Percentiles rank a stretch among this genome's conserved stretches.
Conservation (phyloP, 1,140 invertebrate species). For the Drosophila tropicalis region DNA sequence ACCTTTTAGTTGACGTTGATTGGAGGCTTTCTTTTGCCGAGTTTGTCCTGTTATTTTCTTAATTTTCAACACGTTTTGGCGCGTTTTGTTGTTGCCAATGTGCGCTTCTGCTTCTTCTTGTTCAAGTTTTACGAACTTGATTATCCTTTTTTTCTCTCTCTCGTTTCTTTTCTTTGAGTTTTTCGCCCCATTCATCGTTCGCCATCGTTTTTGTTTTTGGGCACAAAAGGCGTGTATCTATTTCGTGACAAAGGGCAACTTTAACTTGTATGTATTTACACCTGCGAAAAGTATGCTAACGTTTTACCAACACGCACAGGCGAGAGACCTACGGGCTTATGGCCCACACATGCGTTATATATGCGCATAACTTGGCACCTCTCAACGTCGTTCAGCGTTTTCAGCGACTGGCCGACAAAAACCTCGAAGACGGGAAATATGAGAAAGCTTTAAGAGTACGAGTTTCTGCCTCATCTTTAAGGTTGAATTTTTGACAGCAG, state of each 20-base stretch:
- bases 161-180: neutral
- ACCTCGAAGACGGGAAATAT: neutral
- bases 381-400: constrained; percentile 20
- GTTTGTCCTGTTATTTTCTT: constrained; percentile 72
- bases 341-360: constrained; percentile 49
- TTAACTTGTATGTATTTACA: constrained; percentile 77
- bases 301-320: constrained; percentile 77
- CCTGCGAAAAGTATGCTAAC: constrained; percentile 79
- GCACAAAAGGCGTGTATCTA: constrained; percentile 67
- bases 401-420: constrained; percentile 24
- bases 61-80: constrained; percentile 77
- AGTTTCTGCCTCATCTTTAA: neutral
- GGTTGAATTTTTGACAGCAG: neutral
- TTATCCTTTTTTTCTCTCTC: constrained; percentile 49
- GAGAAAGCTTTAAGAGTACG: neutral
- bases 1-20: constrained; percentile 51
- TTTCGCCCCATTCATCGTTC: neutral
- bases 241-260: constrained; percentile 82
- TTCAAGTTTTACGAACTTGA: constrained; percentile 49
- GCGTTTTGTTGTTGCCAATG: constrained; percentile 11
- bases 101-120: neutral
- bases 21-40: constrained; percentile 43
- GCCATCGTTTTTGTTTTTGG: constrained; percentile 26
- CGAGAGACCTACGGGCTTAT: constrained; percentile 13
- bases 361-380: constrained; percentile 80